A percentile compares a stretch with the other conserved stretches of the same genome.
Evolutionary conservation across 2,113 vertebrate species (phyloP).

Genomic region (Thalassarche chlororhynchos): DNA sequence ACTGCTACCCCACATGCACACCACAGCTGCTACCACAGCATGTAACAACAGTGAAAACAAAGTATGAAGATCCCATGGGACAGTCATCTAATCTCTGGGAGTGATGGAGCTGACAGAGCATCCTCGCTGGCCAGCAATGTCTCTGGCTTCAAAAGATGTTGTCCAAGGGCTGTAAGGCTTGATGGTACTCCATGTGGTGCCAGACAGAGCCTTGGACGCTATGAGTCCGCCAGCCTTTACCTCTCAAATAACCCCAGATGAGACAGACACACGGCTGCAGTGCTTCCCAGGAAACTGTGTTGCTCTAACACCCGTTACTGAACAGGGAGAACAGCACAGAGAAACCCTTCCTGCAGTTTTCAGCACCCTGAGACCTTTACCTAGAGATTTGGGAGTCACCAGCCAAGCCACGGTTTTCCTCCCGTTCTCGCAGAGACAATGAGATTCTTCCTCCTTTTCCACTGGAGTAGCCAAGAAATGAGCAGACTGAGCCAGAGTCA

Average conservation of each 20-base stretch:
- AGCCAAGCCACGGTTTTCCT: conserved; percentile 72
- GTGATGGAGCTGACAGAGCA: neutral
- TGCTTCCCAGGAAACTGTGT: neutral
- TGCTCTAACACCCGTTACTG: neutral
- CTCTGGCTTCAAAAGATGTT: neutral
- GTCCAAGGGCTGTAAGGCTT: neutral
- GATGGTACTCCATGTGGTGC: neutral
- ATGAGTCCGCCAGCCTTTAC: neutral
- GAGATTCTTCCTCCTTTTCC: conserved; percentile 23
- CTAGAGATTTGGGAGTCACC: conserved; percentile 71
- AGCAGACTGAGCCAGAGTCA: conserved; percentile 53
- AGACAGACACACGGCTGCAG: neutral
- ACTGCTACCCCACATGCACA: neutral
- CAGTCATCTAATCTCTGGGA: neutral
- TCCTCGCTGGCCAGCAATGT: neutral
- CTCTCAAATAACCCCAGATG: neutral
- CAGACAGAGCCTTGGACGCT: neutral
- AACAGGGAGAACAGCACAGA: neutral
- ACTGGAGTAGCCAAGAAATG: conserved; percentile 32
- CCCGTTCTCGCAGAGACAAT: conserved; percentile 69
- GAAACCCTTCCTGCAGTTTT: neutral
- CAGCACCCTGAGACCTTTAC: conserved; percentile 40
- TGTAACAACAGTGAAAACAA: neutral
- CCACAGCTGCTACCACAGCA: neutral
- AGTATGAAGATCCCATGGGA: neutral